Conservation (phyloP, 2,797 vertebrate species). For the Mycteria americana region DNA sequence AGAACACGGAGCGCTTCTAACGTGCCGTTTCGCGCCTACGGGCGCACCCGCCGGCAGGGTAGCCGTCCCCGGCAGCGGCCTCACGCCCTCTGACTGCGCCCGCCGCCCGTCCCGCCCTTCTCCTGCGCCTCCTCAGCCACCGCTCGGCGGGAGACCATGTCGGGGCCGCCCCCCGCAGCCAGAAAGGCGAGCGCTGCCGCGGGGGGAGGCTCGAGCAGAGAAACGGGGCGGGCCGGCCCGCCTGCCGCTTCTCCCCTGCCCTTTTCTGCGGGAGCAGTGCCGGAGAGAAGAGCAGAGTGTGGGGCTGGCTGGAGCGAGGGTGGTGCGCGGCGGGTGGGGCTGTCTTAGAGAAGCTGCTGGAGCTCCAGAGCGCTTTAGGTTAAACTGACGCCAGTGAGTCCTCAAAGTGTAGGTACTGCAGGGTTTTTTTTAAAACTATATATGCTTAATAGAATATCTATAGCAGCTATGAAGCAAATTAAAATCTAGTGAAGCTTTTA, state of each 20-base stretch:
- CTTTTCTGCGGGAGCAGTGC: rapidly evolving
- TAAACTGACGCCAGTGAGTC: rapidly evolving
- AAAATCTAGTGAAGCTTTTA: not conserved
- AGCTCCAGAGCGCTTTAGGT: rapidly evolving
- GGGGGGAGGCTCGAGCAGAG: rapidly evolving
- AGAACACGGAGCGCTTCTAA: rapidly evolving
- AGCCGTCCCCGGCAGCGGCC: too few relatives aligned
- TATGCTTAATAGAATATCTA: rapidly evolving
- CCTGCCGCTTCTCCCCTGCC: rapidly evolving
- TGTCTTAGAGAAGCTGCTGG: rapidly evolving
- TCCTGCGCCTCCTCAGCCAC: not conserved
- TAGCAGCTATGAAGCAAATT: not conserved
- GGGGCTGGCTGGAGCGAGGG: not conserved
- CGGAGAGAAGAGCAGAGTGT: rapidly evolving
- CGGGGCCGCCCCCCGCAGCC: not conserved
- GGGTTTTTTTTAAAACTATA: rapidly evolving
- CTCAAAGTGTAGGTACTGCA: rapidly evolving
- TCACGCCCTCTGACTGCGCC: too few relatives aligned
- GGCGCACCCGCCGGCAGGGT: too few relatives aligned
- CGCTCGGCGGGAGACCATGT: not conserved
- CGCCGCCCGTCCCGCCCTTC: not conserved
- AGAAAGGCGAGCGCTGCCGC: rapidly evolving
- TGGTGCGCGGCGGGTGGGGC: not conserved
- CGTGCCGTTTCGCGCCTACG: too few relatives aligned
- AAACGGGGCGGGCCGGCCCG: too few relatives aligned